Percentiles rank a stretch among this genome's conserved stretches.
Conservation (phyloP, 2,113 vertebrate species). For the Campylomormyrus tamandua region DNA sequence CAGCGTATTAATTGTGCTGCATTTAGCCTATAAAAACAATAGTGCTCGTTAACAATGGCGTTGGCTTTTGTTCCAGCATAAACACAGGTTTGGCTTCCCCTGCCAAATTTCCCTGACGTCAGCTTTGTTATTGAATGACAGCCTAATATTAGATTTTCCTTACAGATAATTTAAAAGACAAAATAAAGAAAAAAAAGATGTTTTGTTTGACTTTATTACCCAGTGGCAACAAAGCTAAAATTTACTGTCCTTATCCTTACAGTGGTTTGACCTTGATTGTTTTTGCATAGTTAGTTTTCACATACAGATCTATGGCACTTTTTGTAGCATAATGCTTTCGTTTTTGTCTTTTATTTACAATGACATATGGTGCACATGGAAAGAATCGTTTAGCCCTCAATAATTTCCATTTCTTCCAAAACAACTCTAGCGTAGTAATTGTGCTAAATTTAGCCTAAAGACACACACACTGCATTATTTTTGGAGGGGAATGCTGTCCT, state of each 20-base stretch:
- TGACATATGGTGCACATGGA: background rate
- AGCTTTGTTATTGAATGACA: constrained; percentile 41
- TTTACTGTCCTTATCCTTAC: background rate
- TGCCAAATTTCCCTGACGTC: constrained; percentile 39
- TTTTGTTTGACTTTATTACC: background rate
- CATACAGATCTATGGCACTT: background rate
- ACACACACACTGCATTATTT: background rate
- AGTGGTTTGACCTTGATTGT: background rate
- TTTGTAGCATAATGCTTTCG: background rate
- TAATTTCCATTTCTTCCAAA: background rate
- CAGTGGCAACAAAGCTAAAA: background rate
- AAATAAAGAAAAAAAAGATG: background rate
- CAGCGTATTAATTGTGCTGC: background rate
- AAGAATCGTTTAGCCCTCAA: background rate
- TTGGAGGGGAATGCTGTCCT: background rate
- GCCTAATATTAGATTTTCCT: background rate
- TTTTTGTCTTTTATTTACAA: background rate
- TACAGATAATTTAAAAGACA: background rate
- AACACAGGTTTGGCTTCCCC: constrained; percentile 53
- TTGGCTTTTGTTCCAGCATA: constrained; percentile 39
- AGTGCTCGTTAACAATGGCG: constrained; percentile 10
- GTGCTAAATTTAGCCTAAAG: background rate
- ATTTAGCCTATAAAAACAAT: background rate
- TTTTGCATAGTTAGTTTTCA: background rate
- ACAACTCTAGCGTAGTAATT: background rate